Base-by-base conservation (phyloP, 1,140 invertebrate species). In the Pogonus chalceus region DNA sequence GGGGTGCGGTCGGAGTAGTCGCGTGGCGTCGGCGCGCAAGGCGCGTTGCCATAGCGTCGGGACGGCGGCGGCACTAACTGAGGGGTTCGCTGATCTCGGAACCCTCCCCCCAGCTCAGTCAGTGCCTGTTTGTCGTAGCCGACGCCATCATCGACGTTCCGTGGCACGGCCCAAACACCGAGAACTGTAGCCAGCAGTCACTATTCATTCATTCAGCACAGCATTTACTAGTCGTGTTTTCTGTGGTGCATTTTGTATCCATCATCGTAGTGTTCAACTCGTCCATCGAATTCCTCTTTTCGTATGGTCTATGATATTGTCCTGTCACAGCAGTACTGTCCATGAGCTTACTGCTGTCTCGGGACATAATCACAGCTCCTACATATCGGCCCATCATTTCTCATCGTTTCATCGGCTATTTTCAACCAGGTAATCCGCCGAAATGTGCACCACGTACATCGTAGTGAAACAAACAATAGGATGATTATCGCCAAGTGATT, bases 261-360 rank as follows among this genome's bases (percentile, higher is more conserved):
- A 31, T 10, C 46, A 35, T 26, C 49, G 46, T 48, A 35, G 16
- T 49, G 31, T 56, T 50, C 50, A 59, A 56, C 59, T 61, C 56
- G 57, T 56, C 46, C 52, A 46, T 51, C 51, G 59, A 59, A 59
- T 62, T 57, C 60, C 59, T 63, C 59, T 49, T 56, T 61, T 61
- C 68, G 63, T 62, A 70, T 65, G 62, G 70, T 73, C 82, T 78
- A 75, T 84, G 80, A 90, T 90, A 90, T 90, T 90, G 87, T 90
- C 87, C 85, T 88, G 87, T 89, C 87, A 90, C 87, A 90, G 87
- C 87, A 90, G 87, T 90, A 90, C 79, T 79, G 75, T 70, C 71
- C 71, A 56, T 69, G 72, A 71, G 62, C 72, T 76, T 89, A 90
- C 87, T 89, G 87, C 85, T 90, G 85, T 79, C 77, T 76, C 84